phyloP scores from a whole-genome alignment of 2,113 vertebrate genomes.

The Suncus etruscus region DNA sequence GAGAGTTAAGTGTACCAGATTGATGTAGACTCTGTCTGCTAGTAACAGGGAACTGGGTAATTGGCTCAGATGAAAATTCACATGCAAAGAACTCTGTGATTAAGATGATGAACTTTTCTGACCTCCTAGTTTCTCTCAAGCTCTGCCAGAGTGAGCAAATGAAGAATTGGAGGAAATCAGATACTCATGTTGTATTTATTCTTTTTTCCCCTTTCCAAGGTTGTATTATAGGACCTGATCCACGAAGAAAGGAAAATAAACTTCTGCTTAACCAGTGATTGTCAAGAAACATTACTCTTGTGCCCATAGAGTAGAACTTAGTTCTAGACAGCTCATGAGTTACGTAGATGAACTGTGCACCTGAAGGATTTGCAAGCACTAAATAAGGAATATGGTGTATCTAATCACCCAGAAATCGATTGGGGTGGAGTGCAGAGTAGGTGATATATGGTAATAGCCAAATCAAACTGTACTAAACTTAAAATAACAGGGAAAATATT shows the following conservation, averaged over 20 bases:
- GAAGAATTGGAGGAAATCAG: constrained; percentile 12
- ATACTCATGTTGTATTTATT: not conserved
- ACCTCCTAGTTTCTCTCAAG: not conserved
- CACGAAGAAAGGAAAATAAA: constrained; percentile 32
- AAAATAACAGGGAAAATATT: constrained; percentile 76
- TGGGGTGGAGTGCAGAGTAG: constrained; percentile 1
- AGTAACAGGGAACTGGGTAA: not conserved
- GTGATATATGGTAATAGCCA: constrained; percentile 74
- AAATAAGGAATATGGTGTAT: constrained; percentile 64
- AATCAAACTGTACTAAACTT: constrained; percentile 70
- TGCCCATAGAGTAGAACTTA: not conserved
- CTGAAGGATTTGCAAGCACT: constrained; percentile 69
- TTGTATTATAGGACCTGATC: constrained; percentile 1
- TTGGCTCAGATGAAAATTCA: not conserved
- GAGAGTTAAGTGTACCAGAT: not conserved
- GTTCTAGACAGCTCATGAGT: constrained; percentile 41
- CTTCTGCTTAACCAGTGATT: constrained; percentile 66
- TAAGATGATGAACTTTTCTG: not conserved
- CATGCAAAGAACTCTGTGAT: not conserved
- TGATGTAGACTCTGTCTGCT: not conserved
- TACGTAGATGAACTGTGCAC: constrained; percentile 38
- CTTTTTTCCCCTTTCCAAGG: constrained; percentile 27
- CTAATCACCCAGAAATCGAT: constrained; percentile 58
- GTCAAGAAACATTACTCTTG: constrained; percentile 51
- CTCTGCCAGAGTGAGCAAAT: constrained; percentile 14